These are phyloP conservation scores for Babylonia areolata DNA, from an alignment of 1,140 invertebrate species.

Conservation along the genomic window DNA sequence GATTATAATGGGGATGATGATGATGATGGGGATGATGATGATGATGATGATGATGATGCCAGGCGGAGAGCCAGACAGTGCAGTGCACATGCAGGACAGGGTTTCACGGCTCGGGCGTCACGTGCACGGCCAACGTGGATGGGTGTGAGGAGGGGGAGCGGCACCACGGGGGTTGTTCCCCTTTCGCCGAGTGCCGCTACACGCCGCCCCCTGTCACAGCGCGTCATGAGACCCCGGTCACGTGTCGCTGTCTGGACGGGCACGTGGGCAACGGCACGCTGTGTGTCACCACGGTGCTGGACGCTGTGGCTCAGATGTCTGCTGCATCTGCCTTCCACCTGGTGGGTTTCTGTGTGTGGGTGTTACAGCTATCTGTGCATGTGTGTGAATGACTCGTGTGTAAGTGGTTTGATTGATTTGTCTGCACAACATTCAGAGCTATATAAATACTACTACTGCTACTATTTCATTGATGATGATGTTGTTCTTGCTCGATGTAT, in stretches of 20 bases:
- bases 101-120: conserved; percentile 69
- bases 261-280: conserved; percentile 48
- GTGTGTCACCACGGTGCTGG: conserved; percentile 42
- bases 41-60: too few species aligned
- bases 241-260: conserved; percentile 34
- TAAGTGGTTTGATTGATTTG: too few species aligned
- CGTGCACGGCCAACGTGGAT: conserved; percentile 56
- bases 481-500: too few species aligned
- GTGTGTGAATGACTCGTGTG: too few species aligned
- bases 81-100: conserved; percentile 62
- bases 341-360: conserved; percentile 35
- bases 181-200: conserved; percentile 47
- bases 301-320: conserved; percentile 43
- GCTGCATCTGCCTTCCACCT: conserved; percentile 30
- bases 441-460: too few species aligned
- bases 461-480: too few species aligned
- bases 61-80: not conserved
- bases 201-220: conserved; percentile 35
- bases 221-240: conserved; percentile 19
- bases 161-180: conserved; percentile 66
- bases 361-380: too few species aligned
- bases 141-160: conserved; percentile 52
- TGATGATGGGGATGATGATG: too few species aligned
- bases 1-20: too few species aligned
- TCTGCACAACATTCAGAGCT: too few species aligned